phyloP scores from a whole-genome alignment of 2,113 vertebrate genomes.

The Columba janthina region DNA sequence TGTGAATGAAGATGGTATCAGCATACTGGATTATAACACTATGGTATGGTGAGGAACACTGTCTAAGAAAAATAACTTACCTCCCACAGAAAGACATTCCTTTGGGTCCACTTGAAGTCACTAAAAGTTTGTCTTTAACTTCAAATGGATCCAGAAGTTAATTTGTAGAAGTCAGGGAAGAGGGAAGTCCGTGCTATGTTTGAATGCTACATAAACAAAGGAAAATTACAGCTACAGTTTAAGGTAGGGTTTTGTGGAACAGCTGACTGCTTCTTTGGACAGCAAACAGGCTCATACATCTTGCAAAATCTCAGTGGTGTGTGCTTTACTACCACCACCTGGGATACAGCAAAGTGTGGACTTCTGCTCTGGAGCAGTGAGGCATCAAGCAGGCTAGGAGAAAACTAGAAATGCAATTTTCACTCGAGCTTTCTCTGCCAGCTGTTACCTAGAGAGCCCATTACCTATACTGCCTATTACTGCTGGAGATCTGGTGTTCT shows the following conservation, averaged over 20 bases:
- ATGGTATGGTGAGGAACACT: slow-evolving; percentile 77
- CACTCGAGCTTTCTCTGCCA: neutral
- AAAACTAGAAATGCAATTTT: neutral
- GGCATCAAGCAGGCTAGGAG: neutral
- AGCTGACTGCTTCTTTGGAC: neutral
- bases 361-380: neutral
- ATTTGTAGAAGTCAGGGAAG: slow-evolving; percentile 19
- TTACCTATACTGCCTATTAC: neutral
- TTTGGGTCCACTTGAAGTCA: neutral
- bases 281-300: neutral
- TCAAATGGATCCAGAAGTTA: slow-evolving; percentile 14
- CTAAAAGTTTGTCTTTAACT: slow-evolving; percentile 28
- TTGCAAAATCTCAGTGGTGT: neutral
- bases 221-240: neutral
- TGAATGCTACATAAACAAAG: neutral
- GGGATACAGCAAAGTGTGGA: neutral
- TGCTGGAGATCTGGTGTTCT: neutral
- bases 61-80: neutral
- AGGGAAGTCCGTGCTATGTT: neutral
- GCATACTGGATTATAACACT: slow-evolving; percentile 81
- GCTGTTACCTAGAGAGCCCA: neutral
- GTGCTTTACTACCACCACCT: neutral
- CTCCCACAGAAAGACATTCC: neutral
- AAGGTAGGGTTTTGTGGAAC: neutral
- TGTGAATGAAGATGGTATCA: slow-evolving; percentile 88